Base-by-base conservation (phyloP, 2,113 vertebrate species). In the Chitala chitala region DNA sequence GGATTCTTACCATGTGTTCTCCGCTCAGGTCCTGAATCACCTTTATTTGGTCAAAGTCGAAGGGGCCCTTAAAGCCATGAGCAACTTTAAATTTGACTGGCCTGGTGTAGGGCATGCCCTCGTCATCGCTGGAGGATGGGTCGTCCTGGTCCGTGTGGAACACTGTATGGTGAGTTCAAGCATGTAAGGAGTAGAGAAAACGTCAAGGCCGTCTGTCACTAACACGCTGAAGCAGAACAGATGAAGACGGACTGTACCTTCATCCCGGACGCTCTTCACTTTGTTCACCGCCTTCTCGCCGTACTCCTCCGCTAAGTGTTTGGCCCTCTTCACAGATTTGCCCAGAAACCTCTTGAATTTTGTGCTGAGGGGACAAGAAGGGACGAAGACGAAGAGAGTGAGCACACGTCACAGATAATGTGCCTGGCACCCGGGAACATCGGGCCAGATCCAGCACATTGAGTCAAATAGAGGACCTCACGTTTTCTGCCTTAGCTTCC, bases 11-110 rank as follows among this genome's bases (percentile, higher is more conserved):
- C 95, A 91, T 97, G 82, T 99, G 97, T 76, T 99, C 97, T 68
- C 96, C 96, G 73, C 96, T 98, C 79, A 99, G 92, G 89, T 99
- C 97, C 81, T 99, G 97, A 29, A 99, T 95, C 59, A 99, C 92
- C 86, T 95, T 96, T 75, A 99, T 92, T 82, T 99, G 95, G 80
- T 99, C 96, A 80, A 99, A 99, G 87, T 98, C 95, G 17, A 94
- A 99, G 1, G 96, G 97, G 75, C 97, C 96, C 88, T 98, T 98
- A 87, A 98, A 96, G 81, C 97, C 94, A 81, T 99, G 97, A 0
- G 97, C 96, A 7, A 95, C 95, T 89, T 98, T 98, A 83, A 99
- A 99, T 85, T 98, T 99, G 75, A 94, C 95, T 0, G 93, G 95
- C 79, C 97, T 87, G 6, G 96, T 99, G 80, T 99, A 99, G 0